Evolutionary conservation across 2,888 invertebrate genomes (phyloP).

Genomic region (Alcis repandata): DNA sequence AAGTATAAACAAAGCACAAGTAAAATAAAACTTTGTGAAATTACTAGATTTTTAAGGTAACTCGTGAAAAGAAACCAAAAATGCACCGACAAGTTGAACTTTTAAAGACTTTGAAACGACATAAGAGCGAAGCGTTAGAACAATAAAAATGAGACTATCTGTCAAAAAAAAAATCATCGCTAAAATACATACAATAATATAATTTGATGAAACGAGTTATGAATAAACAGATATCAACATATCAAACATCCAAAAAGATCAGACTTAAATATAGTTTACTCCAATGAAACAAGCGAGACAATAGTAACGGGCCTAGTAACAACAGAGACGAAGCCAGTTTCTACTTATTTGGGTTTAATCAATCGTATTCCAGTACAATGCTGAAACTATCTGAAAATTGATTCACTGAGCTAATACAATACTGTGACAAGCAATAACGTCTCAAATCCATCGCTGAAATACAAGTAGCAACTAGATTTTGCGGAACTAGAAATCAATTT

Average conservation of each 20-base stretch:
- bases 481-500: background rate
- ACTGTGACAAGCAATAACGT: constrained; percentile 20
- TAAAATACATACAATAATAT: no score
- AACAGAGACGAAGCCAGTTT: background rate
- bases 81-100: no score
- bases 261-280: background rate
- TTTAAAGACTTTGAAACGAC: no score
- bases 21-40: no score
- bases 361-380: constrained; percentile 16
- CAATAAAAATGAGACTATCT: no score
- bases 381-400: constrained; percentile 19
- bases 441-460: constrained; percentile 1
- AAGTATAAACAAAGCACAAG: no score
- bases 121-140: no score
- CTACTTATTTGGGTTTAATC: constrained; percentile 19
- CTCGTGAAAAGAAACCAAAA: no score
- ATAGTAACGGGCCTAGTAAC: background rate
- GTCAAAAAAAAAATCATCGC: no score
- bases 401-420: constrained; percentile 30
- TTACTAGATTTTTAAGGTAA: no score
- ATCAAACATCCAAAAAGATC: background rate
- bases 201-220: no score
- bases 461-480: background rate
- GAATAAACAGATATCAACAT: no score
- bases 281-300: background rate